These are phyloP conservation scores for Anodontia alba DNA, from an alignment of 2,888 invertebrate species.

Conservation along the genomic window DNA sequence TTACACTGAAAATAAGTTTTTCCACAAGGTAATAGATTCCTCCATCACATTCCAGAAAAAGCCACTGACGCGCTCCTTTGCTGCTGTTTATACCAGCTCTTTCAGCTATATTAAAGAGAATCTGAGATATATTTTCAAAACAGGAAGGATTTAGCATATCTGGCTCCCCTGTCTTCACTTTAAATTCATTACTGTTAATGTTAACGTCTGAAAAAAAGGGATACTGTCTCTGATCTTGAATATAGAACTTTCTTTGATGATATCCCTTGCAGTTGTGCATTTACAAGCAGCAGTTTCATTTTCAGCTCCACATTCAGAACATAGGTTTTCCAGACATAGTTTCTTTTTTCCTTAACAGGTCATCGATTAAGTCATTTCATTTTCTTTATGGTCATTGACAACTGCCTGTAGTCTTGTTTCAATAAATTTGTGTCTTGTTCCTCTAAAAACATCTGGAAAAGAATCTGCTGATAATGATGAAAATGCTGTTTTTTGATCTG, in stretches of 20 bases:
- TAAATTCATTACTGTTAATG: neutral
- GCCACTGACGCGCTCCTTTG: neutral
- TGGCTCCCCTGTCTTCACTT: constrained; percentile 13
- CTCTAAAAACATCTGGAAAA: no score
- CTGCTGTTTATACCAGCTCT: constrained; percentile 24
- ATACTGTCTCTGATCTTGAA: neutral
- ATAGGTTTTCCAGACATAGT: constrained; percentile 30
- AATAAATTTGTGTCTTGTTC: no score
- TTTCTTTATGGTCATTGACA: no score
- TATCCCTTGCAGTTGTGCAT: constrained; percentile 30
- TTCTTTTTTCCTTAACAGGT: no score
- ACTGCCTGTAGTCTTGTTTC: no score
- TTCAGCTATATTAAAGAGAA: constrained; percentile 22
- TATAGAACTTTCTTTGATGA: constrained; percentile 24
- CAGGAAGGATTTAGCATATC: constrained; percentile 30
- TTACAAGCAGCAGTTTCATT: constrained; percentile 31
- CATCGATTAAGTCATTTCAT: no score
- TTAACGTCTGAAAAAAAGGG: constrained; percentile 26
- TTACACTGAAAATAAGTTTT: constrained; percentile 17
- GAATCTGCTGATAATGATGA: no score
- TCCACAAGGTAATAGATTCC: constrained; percentile 11
- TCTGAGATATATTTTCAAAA: constrained; percentile 39
- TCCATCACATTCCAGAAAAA: constrained; percentile 15
- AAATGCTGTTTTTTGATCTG: no score
- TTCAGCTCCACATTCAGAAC: constrained; percentile 33